A percentile compares a stretch with the other conserved stretches of the same genome.
Conservation (phyloP, 1,140 invertebrate genomes). For the Tetranychus cinnabarinus region DNA sequence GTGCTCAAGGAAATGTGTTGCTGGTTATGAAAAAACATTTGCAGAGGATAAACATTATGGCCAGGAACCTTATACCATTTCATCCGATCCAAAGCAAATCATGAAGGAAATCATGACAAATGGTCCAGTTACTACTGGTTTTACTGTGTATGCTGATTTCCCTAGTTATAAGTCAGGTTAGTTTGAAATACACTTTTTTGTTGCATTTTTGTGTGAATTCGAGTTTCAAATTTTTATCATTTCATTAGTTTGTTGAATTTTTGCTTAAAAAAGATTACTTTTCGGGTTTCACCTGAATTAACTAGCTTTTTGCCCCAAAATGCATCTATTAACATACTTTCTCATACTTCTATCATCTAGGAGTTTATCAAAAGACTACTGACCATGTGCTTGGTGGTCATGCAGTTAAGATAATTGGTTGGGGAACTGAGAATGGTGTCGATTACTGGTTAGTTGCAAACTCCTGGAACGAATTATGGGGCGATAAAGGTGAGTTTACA, state of each 20-base stretch:
- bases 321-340: too few relatives aligned
- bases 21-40: constrained; percentile 36
- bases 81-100: constrained; percentile 37
- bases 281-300: too few relatives aligned
- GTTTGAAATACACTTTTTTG: background rate
- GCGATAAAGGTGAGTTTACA: constrained; percentile 13
- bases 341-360: background rate
- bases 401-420: constrained; percentile 8
- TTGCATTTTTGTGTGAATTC: too few relatives aligned
- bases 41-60: constrained; percentile 53
- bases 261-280: too few relatives aligned
- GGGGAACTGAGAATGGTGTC: constrained; percentile 2
- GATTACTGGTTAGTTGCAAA: constrained; percentile 17
- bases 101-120: constrained; percentile 61
- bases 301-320: too few relatives aligned
- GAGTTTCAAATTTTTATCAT: too few relatives aligned
- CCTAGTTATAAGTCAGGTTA: constrained; percentile 54
- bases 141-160: constrained; percentile 71
- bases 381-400: constrained; percentile 1
- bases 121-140: constrained; percentile 72
- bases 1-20: constrained; percentile 40
- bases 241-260: too few relatives aligned
- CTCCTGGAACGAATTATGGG: constrained; percentile 20
- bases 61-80: constrained; percentile 37
- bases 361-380: background rate